phyloP scores from a whole-genome alignment of 2,113 vertebrate species.

The Microcebus murinus region DNA sequence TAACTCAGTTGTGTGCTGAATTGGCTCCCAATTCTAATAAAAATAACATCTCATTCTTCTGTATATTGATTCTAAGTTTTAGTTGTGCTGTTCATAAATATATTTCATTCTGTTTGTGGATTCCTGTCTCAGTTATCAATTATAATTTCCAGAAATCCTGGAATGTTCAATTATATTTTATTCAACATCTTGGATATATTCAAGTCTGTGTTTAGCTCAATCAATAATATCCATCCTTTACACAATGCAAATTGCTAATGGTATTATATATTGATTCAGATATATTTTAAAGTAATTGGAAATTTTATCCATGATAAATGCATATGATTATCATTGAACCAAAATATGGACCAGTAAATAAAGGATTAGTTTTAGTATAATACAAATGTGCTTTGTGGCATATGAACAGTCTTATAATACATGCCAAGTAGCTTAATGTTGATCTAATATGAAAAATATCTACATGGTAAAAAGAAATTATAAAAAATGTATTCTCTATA shows the following conservation, averaged over 20 bases:
- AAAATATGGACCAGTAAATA: not conserved
- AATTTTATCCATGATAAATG: not conserved
- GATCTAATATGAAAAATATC: slow-evolving; percentile 23
- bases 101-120: not conserved
- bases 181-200: not conserved
- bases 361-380: not conserved
- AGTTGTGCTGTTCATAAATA: not conserved
- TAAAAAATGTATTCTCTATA: not conserved
- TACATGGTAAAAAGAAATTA: not conserved
- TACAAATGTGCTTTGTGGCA: not conserved
- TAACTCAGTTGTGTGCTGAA: not conserved
- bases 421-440: not conserved
- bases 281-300: slow-evolving; percentile 33
- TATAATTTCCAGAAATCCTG: not conserved
- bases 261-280: not conserved
- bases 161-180: not conserved
- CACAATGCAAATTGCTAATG: not conserved
- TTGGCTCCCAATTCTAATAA: not conserved
- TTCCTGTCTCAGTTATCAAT: not conserved
- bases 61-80: not conserved
- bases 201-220: not conserved
- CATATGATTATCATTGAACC: not conserved
- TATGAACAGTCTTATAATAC: not conserved
- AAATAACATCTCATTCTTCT: not conserved
- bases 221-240: not conserved